Percentiles rank a stretch among this genome's conserved stretches.
Conservation (phyloP, 1,140 invertebrate genomes). For the Drosophila kurseongensis region DNA sequence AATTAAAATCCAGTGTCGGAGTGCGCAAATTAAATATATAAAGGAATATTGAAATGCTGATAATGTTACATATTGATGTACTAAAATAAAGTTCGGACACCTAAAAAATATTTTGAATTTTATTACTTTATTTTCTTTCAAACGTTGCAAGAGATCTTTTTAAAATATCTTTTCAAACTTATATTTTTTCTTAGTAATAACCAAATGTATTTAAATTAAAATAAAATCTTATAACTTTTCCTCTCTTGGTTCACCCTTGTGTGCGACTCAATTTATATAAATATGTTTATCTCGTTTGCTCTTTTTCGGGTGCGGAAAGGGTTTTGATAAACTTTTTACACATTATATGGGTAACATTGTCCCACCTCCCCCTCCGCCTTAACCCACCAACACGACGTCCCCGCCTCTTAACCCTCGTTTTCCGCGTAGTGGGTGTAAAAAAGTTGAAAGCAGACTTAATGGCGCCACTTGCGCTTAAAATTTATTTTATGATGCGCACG, state of each 20-base stretch:
- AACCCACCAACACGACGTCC: no score
- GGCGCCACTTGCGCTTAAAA: constrained; percentile 81
- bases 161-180: no score
- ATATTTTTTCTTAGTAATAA: no score
- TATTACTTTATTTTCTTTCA: no score
- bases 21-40: no score
- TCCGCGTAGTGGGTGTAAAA: constrained; percentile 78
- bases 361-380: not conserved
- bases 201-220: no score
- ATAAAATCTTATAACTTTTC: not conserved
- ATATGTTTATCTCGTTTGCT: constrained; percentile 65
- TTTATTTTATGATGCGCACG: constrained; percentile 84
- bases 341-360: constrained; percentile 71
- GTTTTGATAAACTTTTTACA: constrained; percentile 81
- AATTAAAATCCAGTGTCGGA: not conserved
- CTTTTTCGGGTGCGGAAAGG: constrained; percentile 70
- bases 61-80: no score
- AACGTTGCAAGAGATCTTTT: no score
- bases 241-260: constrained; percentile 41
- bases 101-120: no score
- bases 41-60: no score
- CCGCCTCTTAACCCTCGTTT: constrained; percentile 9
- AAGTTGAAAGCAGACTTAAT: constrained; percentile 81
- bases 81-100: no score
- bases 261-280: constrained; percentile 48